Evolutionary conservation across 1,140 invertebrate species (phyloP), one percentile per base, ranked within the genome.

Genomic region (Eumaeus atala): DNA sequence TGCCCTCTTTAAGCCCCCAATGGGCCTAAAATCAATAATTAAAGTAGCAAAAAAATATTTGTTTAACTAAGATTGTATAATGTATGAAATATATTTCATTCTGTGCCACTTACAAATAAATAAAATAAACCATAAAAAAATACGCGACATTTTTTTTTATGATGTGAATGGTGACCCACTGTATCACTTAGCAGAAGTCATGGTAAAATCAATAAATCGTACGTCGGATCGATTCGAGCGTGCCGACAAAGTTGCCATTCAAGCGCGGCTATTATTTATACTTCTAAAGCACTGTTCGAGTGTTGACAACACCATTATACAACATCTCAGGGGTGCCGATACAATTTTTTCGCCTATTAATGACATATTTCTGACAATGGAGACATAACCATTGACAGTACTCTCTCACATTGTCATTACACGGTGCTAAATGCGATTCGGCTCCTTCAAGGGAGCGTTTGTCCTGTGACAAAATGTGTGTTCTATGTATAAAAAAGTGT

Each of bases 261-360:
- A 67, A 59, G 64, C 55, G 36, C 38, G 72, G 51, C 72, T 73
- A 83, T 82, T 86, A 84, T 86, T 86, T 86, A 83, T 72, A 85
- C 73, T 83, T 70, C 62, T 76, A 71, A 82, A 80, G 64, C 72
- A 35, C 49, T 59, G 51, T 65, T 72, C 59, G 68, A 83, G 80
- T 86, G 83, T 83, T 83, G 83, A 86, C 83, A 86, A 61, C 66
- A 66, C 73, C 74, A 85, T 85, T 83, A 84, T 79, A 70, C 68
- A 77, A 79, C 73, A 78, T 77, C 75, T 65, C 74, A 60, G 70
- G 83, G 79, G 79, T 70, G 74, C 64, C 64, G 70, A 63, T 74
- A 72, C 66, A 67, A 58, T 75, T 79, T 82, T 83, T 79, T 56
- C 51, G 48, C 53, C 47, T 67, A 78, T 80, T 83, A 85, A 82